Base-by-base conservation (phyloP, 2,888 invertebrate genomes). In the Parthenolecanium corni region DNA sequence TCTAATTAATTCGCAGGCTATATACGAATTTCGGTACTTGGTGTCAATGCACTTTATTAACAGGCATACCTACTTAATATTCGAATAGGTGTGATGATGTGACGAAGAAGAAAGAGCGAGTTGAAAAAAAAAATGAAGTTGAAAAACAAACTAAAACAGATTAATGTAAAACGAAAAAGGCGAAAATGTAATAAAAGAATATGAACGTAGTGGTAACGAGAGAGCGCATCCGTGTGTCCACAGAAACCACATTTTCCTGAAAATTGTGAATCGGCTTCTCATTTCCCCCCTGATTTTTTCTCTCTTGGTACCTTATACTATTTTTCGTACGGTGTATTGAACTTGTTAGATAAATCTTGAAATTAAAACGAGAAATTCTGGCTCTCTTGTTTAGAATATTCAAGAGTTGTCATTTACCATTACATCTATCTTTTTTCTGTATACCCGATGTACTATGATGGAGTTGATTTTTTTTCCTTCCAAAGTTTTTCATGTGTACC, bases 311-410 rank as follows among this genome's bases (percentile, higher is more conserved):
- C n/a, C n/a, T n/a, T n/a, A n/a, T n/a, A n/a, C 20, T 49, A 49
- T 58, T 58, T n/a, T 58, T 58, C 58, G 51, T 58, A 58, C 58
- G 49, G 58, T 58, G 58, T 58, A 58, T 58, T 58, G 58, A 58
- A 58, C 58, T 58, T 58, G 58, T 58, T 58, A 51, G 58, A 58
- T 58, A 58, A 58, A 58, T 58, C 58, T 58, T 51, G 38, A 31
- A 57, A 57, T 57, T 57, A 57, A 58, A 58, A 58, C 58, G 58
- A 58, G 58, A 58, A 58, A 58, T 58, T 58, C 58, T 49, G 49
- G 58, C 49, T 58, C 58, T 49, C 38, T 58, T 58, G 25, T 47
- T 31, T 57, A 49, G 49, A 58, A 58, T 58, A 58, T 58, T 58
- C 58, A 36, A 31, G 49, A 58, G 49, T 31, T 58, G 58, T 58